Evolutionary conservation across 2,113 vertebrate species (phyloP), one percentile per base, ranked within the genome.

Genomic region (Lamprotornis superbus): DNA sequence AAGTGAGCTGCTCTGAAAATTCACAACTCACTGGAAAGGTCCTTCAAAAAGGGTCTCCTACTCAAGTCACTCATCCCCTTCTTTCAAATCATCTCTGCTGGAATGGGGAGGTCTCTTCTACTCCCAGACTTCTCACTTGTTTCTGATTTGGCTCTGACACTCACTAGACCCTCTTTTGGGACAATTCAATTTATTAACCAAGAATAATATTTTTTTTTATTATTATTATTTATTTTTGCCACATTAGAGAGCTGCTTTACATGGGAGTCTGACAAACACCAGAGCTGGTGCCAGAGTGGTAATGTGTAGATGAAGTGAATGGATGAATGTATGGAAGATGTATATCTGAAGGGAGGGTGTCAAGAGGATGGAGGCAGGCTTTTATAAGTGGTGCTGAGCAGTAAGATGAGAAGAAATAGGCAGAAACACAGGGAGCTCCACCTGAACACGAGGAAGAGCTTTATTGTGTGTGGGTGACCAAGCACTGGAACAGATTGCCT

Each of bases 321-420:
- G 28, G 53, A 46, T 52, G 27, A 59, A 82, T 30, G 5, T 30
- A 37, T 8, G 14, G 40, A 53, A 31, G 27, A 52, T 9, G 5
- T 6, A n/a, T 68, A 22, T 47, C 20, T 68, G n/a, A 68, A 47
- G 9, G n/a, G 21, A 68, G 20, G 14, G 11, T 55, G 30, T 47
- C 39, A 68, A 53, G 11, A 40, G 28, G n/a, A 31, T 47, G 21
- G 46, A 53, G n/a, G 7, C 46, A 75, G 60, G 24, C 24, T 60
- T 89, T 68, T 53, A 20, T 22, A 0, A 0, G 53, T 3, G 2
- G 3, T 83, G 30, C 13, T 46, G 46, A 89, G 53, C 25, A 31
- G 40, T 18, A 22, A 52, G 9, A 47, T 0, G 2, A 35, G 61
- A n/a, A 37, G 30, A 82, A 53, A 35, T 7, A 75, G 47, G n/a